Evolutionary conservation across 2,113 vertebrate species (phyloP).

Genomic region (Dasypus novemcinctus): DNA sequence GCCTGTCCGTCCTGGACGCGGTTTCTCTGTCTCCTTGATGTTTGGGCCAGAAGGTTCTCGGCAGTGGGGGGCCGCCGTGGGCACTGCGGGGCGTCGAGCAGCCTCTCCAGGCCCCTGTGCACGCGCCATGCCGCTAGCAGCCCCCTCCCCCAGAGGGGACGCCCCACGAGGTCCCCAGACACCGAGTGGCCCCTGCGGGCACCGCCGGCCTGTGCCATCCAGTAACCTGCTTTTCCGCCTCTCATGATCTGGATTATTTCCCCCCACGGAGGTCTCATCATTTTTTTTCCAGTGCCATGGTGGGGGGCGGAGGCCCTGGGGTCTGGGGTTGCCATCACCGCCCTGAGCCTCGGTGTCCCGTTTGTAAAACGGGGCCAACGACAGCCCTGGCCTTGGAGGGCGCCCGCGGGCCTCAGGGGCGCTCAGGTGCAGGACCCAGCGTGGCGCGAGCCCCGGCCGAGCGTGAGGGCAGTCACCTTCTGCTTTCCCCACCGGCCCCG

Average conservation of each 20-base stretch:
- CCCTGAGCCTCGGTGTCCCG: not conserved
- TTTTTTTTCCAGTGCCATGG: not conserved
- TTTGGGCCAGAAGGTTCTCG: not conserved
- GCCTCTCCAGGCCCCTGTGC: not conserved
- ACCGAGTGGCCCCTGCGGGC: not conserved
- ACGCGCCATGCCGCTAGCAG: not conserved
- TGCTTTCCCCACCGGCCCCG: not conserved
- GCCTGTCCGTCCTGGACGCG: too few species aligned
- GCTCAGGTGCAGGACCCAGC: not conserved
- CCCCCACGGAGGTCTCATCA: fast-evolving
- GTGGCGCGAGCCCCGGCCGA: too few species aligned
- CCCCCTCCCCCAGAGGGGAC: not conserved
- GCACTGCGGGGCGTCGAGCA: too few species aligned
- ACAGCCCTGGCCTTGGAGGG: not conserved
- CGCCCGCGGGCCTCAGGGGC: not conserved
- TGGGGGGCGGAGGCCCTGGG: not conserved
- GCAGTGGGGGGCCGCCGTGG: not conserved
- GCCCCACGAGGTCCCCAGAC: not conserved
- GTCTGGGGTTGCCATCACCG: too few species aligned
- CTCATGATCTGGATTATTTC: not conserved
- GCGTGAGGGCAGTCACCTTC: too few species aligned
- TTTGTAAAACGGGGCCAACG: not conserved
- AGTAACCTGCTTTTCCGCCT: not conserved
- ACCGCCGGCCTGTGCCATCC: fast-evolving
- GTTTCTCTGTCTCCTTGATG: not conserved